Evolutionary conservation across 1,140 invertebrate species (phyloP), one percentile per base, ranked within the genome.

Genomic region (Riptortus pedestris): DNA sequence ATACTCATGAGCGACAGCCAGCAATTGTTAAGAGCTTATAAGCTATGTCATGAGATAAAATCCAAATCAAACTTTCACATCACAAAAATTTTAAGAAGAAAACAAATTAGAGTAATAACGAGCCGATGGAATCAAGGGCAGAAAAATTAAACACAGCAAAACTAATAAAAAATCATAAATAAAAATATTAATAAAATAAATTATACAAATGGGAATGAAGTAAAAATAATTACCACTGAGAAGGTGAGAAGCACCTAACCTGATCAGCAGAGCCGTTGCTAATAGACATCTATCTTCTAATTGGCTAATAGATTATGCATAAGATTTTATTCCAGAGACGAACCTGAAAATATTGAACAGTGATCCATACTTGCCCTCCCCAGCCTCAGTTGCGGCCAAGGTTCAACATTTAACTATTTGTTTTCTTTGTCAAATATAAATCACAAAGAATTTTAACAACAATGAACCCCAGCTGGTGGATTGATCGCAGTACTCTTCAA

Each of bases 341-440:
- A 33, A 60, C 59, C 59, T 60, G 59, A 60, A 60, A 60, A 60
- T 60, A 60, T 60, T 60, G 29, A 60, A 60, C 18, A 45, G 59
- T 60, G 59, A 60, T 60, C 22, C 31, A 60, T 43, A 22, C 16
- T 60, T 60, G 22, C 59, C 33, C 20, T 29, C 31, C 31, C 31
- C 22, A 26, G 18, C 51, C 51, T 7, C 31, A n/a, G n/a, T n/a
- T n/a, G n/a, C n/a, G n/a, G n/a, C n/a, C n/a, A n/a, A n/a, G n/a
- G n/a, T n/a, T n/a, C n/a, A n/a, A n/a, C n/a, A n/a, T n/a, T n/a
- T n/a, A n/a, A n/a, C n/a, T n/a, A n/a, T n/a, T n/a, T n/a, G n/a
- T n/a, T n/a, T n/a, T n/a, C n/a, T n/a, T n/a, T n/a, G n/a, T n/a
- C n/a, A n/a, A n/a, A n/a, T n/a, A n/a, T n/a, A n/a, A n/a, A n/a